phyloP scores from a whole-genome alignment of 2,888 invertebrate genomes.

The Agonopterix subpropinquella region DNA sequence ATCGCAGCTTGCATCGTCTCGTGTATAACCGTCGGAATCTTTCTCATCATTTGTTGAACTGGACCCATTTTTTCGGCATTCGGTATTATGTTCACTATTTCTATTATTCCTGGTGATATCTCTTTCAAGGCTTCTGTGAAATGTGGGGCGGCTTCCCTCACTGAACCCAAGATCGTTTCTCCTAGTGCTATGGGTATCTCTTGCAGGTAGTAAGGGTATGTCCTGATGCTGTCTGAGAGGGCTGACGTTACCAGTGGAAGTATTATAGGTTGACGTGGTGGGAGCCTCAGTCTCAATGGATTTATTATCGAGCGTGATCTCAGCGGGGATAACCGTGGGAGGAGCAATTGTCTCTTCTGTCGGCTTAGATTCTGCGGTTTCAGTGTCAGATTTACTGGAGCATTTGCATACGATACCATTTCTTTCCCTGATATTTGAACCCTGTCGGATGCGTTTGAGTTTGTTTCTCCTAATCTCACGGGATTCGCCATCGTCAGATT shows the following conservation, averaged over 20 bases:
- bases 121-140: conserved; percentile 62
- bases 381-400: conserved; percentile 19
- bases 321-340: conserved; percentile 45
- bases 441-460: conserved; percentile 28
- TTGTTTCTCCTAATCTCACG: conserved; percentile 27
- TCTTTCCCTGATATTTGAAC: conserved; percentile 14
- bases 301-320: conserved; percentile 38
- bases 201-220: conserved; percentile 66
- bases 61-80: conserved; percentile 41
- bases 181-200: conserved; percentile 66
- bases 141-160: conserved; percentile 64
- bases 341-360: conserved; percentile 51
- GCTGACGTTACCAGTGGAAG: conserved; percentile 60
- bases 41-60: conserved; percentile 54
- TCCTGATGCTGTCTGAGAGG: conserved; percentile 61
- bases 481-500: conserved; percentile 39
- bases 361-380: conserved; percentile 26
- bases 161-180: conserved; percentile 63
- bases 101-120: conserved; percentile 64
- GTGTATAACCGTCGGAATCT: conserved; percentile 56
- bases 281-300: conserved; percentile 36
- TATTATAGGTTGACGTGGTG: conserved; percentile 53
- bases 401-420: conserved; percentile 33
- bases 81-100: conserved; percentile 61
- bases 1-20: conserved; percentile 59